These are phyloP conservation scores for Gadus chalcogrammus DNA, from an alignment of 2,113 vertebrate species.

Conservation along the genomic window DNA sequence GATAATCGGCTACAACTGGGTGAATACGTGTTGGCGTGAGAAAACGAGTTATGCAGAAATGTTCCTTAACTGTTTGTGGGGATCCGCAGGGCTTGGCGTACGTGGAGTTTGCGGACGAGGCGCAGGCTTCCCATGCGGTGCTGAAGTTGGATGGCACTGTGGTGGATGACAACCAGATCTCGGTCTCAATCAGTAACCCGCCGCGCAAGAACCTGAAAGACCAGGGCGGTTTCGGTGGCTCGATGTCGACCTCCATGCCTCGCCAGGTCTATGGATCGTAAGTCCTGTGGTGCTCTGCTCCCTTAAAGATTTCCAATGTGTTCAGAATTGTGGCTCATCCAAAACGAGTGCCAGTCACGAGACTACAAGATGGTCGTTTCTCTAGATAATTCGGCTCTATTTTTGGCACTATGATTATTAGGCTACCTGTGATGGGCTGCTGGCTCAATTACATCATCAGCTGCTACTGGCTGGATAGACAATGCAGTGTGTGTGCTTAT, in stretches of 20 bases:
- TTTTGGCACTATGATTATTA: too few relatives aligned
- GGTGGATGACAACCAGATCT: conserved; percentile 79
- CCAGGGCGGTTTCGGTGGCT: conserved; percentile 55
- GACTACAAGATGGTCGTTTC: too few relatives aligned
- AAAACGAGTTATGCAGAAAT: too few relatives aligned
- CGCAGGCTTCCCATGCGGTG: conserved; percentile 89
- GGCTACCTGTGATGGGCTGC: too few relatives aligned
- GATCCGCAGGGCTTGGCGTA: conserved; percentile 88
- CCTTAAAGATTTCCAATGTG: too few relatives aligned
- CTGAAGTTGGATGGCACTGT: conserved; percentile 86
- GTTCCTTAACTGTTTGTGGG: background rate
- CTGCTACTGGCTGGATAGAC: too few relatives aligned
- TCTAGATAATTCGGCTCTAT: too few relatives aligned
- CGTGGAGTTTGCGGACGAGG: conserved; percentile 88
- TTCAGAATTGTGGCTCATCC: too few relatives aligned
- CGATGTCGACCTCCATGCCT: conserved; percentile 43
- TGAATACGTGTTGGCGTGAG: background rate
- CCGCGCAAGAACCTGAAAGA: conserved; percentile 77
- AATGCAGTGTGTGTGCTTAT: too few relatives aligned
- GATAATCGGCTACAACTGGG: too few relatives aligned
- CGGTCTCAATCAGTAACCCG: conserved; percentile 94
- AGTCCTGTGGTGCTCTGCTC: conserved; percentile 61
- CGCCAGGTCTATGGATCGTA: conserved; percentile 82
- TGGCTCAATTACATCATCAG: too few relatives aligned
- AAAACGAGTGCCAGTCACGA: too few relatives aligned